Base-by-base conservation (phyloP, 2,113 vertebrate species). In the Poeciliopsis prolifica region DNA sequence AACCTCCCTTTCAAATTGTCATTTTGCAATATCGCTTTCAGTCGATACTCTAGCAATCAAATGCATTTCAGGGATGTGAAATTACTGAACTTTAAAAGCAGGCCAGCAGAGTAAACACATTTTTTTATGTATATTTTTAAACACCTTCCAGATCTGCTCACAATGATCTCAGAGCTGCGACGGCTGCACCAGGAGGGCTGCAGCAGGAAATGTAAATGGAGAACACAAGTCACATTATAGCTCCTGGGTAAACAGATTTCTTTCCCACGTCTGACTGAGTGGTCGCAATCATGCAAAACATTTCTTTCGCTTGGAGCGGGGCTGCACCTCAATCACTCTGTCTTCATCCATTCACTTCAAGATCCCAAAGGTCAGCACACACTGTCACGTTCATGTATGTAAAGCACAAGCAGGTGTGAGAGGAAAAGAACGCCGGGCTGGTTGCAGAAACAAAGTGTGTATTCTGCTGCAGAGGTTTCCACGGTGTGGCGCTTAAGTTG, bases 11-110 rank as follows among this genome's bases (percentile, higher is more conserved):
- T 64, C 77, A 83, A 81, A 90, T 84, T 89, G 84, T 89, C 81
- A 84, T 85, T 81, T 88, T 83, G 78, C 81, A 29, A 75, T 87
- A 88, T 91, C 84, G 61, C 84, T 88, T 90, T 87, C 85, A 87
- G 85, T 88, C 86, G 72, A 70, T 87, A 68, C 66, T 33, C 77
- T 78, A 76, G 89, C 87, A 93, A 93, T 90, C 89, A 93, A 82
- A 87, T 31, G 78, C 74, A 79, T 87, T 83, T 91, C 54, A 82
- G 77, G 82, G 74, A 86, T 86, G 81, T 83, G 33, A 79, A 80
- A 86, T 77, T 63, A 61, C 51, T 61, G 5, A 35, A 74, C 76
- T 87, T 68, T 61, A 26, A 77, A 81, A 87, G 83, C 76, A 70
- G 58, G 66, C 82, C 81, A 70, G 48, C 68, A 70, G 75, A 74